phyloP scores from a whole-genome alignment of 1,140 invertebrate species.

The Dolichoris vasculosae region DNA sequence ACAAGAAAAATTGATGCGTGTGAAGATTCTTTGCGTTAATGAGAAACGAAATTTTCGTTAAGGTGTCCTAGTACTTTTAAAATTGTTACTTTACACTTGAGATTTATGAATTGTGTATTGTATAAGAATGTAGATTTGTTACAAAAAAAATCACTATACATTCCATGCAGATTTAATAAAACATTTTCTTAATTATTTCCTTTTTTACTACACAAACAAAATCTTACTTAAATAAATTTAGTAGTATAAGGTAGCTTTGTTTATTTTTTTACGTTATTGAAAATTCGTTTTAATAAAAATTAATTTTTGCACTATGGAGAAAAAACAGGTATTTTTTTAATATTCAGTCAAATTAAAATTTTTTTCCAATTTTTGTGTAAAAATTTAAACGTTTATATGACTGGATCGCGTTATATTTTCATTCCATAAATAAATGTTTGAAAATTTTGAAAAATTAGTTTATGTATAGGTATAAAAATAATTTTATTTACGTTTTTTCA shows the following conservation, averaged over 20 bases:
- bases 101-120: conserved; percentile 51
- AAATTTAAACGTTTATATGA: not conserved
- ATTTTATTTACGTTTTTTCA: conserved; percentile 23
- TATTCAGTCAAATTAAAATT: not conserved
- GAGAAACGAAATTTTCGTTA: conserved; percentile 42
- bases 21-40: conserved; percentile 33
- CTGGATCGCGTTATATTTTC: not conserved
- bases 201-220: conserved; percentile 46
- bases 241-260: conserved; percentile 13
- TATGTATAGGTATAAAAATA: not conserved
- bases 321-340: not conserved
- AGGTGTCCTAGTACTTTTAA: conserved; percentile 52
- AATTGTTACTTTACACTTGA: conserved; percentile 53
- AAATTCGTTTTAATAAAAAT: conserved; percentile 2
- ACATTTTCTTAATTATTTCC: conserved; percentile 49
- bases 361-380: not conserved
- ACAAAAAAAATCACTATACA: conserved; percentile 41
- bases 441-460: not conserved
- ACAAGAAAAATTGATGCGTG: conserved; percentile 5
- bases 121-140: conserved; percentile 50
- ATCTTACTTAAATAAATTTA: conserved; percentile 31
- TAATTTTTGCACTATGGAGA: not conserved
- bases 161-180: conserved; percentile 51
- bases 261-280: conserved; percentile 17
- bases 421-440: not conserved